A percentile compares a stretch with the other conserved stretches of the same genome.
phyloP scores from a whole-genome alignment of 1,140 invertebrate genomes.

The Octopus bimaculoides region DNA sequence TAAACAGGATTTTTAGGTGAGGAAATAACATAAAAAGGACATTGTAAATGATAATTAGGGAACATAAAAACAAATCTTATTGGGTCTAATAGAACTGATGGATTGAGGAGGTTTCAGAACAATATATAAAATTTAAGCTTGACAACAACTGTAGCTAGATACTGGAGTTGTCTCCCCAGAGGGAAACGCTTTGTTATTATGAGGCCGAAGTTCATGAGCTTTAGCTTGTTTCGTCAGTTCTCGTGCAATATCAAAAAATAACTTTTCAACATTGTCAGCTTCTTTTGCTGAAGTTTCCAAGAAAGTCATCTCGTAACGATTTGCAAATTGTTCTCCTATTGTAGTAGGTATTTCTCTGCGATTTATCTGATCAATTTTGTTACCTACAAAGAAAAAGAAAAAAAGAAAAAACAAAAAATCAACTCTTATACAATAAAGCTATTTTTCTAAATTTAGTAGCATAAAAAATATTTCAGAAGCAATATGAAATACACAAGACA shows the following conservation, averaged over 20 bases:
- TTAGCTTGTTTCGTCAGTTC: slow-evolving; percentile 49
- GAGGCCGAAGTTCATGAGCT: slow-evolving; percentile 38
- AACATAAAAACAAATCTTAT: too few species aligned
- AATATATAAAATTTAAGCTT: neutral
- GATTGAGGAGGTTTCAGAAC: too few species aligned
- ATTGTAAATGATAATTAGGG: too few species aligned
- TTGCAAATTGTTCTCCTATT: slow-evolving; percentile 94
- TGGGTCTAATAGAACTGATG: too few species aligned
- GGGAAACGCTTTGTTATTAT: slow-evolving; percentile 21
- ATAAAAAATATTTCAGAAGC: too few species aligned
- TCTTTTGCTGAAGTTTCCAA: slow-evolving; percentile 56
- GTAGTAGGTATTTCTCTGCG: slow-evolving; percentile 84
- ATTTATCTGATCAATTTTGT: slow-evolving; percentile 94
- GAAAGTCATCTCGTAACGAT: slow-evolving; percentile 87
- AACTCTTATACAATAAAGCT: too few species aligned
- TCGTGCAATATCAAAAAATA: slow-evolving; percentile 90
- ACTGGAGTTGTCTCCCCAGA: slow-evolving; percentile 12
- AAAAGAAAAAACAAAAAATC: neutral
- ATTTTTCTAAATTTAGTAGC: too few species aligned
- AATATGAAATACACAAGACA: too few species aligned
- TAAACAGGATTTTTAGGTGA: too few species aligned
- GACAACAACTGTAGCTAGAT: slow-evolving; percentile 21
- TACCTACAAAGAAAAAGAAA: slow-evolving; percentile 65
- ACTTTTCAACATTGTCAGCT: slow-evolving; percentile 56
- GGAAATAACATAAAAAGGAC: too few species aligned